phyloP scores from a whole-genome alignment of 2,888 invertebrate species.

The Dasypolia templi region DNA sequence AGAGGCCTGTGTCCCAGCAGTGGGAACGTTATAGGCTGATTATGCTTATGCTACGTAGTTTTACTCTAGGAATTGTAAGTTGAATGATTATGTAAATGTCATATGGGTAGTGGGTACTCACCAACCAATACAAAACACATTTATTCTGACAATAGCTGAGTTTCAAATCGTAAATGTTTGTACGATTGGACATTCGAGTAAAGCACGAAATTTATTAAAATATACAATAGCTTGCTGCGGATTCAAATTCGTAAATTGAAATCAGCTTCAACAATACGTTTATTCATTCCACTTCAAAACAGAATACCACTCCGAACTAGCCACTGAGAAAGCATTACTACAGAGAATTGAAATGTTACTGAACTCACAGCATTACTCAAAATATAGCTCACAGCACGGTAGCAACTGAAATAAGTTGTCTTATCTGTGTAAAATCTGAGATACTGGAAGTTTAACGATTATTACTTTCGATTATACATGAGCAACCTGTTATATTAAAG shows the following conservation, averaged over 20 bases:
- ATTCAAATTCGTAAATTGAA: slow-evolving; percentile 54
- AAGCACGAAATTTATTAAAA: slow-evolving; percentile 51
- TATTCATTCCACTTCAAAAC: slow-evolving; percentile 55
- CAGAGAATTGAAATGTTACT: slow-evolving; percentile 60
- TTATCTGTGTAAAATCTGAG: slow-evolving; percentile 66
- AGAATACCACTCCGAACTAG: slow-evolving; percentile 50
- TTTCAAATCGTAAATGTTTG: slow-evolving; percentile 36
- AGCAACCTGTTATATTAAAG: slow-evolving; percentile 59
- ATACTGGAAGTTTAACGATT: slow-evolving; percentile 71
- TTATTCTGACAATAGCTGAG: slow-evolving; percentile 41
- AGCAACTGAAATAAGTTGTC: slow-evolving; percentile 66
- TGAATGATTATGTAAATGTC: slow-evolving; percentile 38
- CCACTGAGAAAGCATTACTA: slow-evolving; percentile 51
- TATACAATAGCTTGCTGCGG: slow-evolving; percentile 37
- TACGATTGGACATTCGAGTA: slow-evolving; percentile 34
- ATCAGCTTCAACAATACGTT: slow-evolving; percentile 50
- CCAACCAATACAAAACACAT: slow-evolving; percentile 27
- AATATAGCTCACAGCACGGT: slow-evolving; percentile 55
- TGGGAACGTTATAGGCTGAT: too few relatives aligned
- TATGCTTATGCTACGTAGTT: too few relatives aligned
- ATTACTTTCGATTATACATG: slow-evolving; percentile 68
- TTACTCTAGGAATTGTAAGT: slow-evolving; percentile 6
- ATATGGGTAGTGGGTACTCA: slow-evolving; percentile 20
- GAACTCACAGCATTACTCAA: slow-evolving; percentile 49
- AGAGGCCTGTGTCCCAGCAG: too few relatives aligned